Evolutionary conservation across 1,140 invertebrate species (phyloP), one percentile per base, ranked within the genome.

Genomic region (Fopius arisanus): DNA sequence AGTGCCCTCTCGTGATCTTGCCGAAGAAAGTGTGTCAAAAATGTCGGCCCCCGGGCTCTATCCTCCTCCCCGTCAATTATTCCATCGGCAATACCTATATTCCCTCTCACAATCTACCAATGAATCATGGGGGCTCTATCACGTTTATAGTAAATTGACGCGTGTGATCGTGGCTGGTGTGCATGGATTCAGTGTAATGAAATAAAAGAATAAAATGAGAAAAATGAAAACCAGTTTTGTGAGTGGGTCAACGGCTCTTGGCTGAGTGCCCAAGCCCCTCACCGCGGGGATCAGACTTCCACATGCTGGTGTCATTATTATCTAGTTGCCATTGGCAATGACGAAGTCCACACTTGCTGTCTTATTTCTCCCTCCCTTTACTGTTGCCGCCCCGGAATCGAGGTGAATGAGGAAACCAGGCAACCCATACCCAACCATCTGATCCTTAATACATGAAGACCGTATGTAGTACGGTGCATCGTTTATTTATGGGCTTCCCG

Each of bases 21-120:
- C 73, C 65, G 77, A 77, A 75, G 84, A 86, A 88, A 88, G 87
- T 88, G 80, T 87, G 87, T 87, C 87, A 86, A 86, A 87, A 85
- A 86, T 86, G 79, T 78, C 65, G 54, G 19, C 54, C 54, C 23
- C 9, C 19, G 6, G 54, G 23, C 14, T 3, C 10, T 28, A 26
- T 23, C 23, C 14, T 5, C 12, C 54, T 59, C 54, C 23, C 54
- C 26, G 10, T 26, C 19, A 12, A 12, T 19, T 67, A 66, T 63
- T 65, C 28, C 6, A 7, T 14, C 67, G 14, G 12, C 31, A 12
- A 40, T 12, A 26, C 14, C 28, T 16, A 23, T 41, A 48, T 21
- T 7, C 29, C 75, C 75, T 74, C 69, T 72, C 75, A 74, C 73
- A 68, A 29, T 70, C 33, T 21, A 29, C 33, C 59, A 63, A 69